Percentiles rank a stretch among this genome's conserved stretches.
Conservation (phyloP, 2,113 vertebrate genomes). For the Clinocottus analis region DNA sequence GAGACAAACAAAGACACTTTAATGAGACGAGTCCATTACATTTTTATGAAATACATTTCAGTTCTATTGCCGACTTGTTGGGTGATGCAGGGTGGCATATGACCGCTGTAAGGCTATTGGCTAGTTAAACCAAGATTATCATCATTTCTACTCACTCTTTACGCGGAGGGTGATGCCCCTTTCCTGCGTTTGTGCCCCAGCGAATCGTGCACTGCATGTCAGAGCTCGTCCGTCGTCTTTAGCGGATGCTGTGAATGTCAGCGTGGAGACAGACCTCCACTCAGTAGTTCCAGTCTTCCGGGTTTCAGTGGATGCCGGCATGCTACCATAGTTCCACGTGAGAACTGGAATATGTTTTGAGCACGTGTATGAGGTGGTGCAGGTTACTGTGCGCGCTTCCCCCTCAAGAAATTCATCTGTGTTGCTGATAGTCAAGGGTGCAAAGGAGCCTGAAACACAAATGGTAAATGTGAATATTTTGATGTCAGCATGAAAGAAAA, state of each 20-base stretch:
- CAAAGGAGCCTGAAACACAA: slow-evolving; percentile 46
- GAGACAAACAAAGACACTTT: neutral
- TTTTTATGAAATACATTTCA: too few relatives aligned
- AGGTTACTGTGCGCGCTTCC: slow-evolving; percentile 41
- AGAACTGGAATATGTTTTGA: slow-evolving; percentile 28
- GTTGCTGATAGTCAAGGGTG: slow-evolving; percentile 5
- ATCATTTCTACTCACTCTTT: slow-evolving; percentile 56
- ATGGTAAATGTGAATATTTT: neutral
- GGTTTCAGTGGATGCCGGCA: slow-evolving; percentile 16
- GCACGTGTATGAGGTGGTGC: slow-evolving; percentile 64
- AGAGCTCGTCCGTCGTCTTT: slow-evolving; percentile 53
- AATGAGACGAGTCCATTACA: too few relatives aligned
- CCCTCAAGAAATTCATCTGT: slow-evolving; percentile 59
- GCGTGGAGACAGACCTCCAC: slow-evolving; percentile 49
- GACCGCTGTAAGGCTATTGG: neutral
- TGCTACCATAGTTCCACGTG: slow-evolving; percentile 54
- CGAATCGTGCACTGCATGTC: slow-evolving; percentile 44
- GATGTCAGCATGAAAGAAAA: neutral
- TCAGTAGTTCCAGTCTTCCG: rapidly evolving
- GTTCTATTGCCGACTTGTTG: neutral
- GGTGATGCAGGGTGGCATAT: neutral
- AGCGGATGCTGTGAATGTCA: slow-evolving; percentile 53
- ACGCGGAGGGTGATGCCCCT: slow-evolving; percentile 16
- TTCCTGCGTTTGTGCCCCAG: neutral
- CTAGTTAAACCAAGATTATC: neutral